Percentiles rank a stretch among this genome's conserved stretches.
These are phyloP conservation scores for Melierax canorus DNA, from an alignment of 2,113 vertebrate genomes.

Conservation along the genomic window DNA sequence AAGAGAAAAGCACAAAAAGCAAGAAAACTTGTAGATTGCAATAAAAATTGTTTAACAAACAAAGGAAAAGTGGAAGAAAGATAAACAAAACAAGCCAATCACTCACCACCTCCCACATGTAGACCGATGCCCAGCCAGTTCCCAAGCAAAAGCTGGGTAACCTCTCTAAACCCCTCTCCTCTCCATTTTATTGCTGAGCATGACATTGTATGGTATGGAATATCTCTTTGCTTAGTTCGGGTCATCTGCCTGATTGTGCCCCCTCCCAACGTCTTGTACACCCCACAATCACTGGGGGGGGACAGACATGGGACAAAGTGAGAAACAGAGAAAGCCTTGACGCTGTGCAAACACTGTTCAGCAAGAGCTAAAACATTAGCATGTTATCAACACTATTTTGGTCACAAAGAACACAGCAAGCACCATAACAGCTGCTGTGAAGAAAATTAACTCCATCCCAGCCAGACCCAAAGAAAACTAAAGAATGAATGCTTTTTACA, in stretches of 20 bases:
- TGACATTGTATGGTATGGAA: not conserved
- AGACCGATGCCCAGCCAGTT: accelerated
- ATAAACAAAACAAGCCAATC: not conserved
- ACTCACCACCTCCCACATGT: not conserved
- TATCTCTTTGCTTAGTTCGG: not conserved
- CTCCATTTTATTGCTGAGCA: not conserved
- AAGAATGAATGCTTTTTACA: not conserved
- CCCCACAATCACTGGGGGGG: accelerated
- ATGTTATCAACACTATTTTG: not conserved
- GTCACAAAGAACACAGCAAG: not conserved
- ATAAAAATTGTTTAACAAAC: not conserved
- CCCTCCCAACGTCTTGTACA: accelerated
- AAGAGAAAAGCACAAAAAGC: not conserved
- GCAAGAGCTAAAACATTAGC: not conserved
- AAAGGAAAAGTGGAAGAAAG: not conserved
- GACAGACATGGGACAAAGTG: accelerated
- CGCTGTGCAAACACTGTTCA: not conserved
- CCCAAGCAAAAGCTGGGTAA: not conserved
- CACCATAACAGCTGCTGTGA: not conserved
- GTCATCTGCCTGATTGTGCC: not conserved
- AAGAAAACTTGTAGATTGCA: not conserved
- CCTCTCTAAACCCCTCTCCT: not conserved
- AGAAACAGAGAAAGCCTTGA: not conserved
- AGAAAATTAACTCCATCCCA: not conserved
- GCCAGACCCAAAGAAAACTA: not conserved